phyloP scores from a whole-genome alignment of 2,888 invertebrate species.

The Rhamphomyia laevipes region DNA sequence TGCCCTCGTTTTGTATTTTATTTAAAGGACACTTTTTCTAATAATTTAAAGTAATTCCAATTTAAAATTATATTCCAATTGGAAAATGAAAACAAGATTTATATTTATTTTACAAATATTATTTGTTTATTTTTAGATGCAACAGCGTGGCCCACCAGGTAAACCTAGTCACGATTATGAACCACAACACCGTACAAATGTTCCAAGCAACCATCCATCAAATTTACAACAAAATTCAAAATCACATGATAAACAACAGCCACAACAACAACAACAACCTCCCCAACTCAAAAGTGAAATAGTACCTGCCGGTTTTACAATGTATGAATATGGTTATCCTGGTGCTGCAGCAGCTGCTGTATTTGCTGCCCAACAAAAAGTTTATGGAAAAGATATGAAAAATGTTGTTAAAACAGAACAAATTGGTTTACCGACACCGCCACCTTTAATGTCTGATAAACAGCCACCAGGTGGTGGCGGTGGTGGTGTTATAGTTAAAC shows the following conservation, averaged over 20 bases:
- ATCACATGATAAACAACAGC: constrained; percentile 13
- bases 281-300: constrained; percentile 44
- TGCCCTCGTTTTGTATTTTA: too few species aligned
- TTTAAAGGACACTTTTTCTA: too few species aligned
- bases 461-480: constrained; percentile 39
- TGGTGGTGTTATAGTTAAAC: constrained; percentile 59
- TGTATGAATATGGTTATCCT: constrained; percentile 45
- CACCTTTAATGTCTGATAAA: constrained; percentile 58
- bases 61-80: too few species aligned
- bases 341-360: not conserved
- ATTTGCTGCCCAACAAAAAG: constrained; percentile 3
- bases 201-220: not conserved
- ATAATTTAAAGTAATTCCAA: too few species aligned
- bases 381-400: constrained; percentile 13
- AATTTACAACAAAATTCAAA: constrained; percentile 7
- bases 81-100: not conserved
- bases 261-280: constrained; percentile 16
- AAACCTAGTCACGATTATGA: constrained; percentile 13
- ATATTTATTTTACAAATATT: not conserved
- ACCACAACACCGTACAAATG: constrained; percentile 5
- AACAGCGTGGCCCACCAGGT: constrained; percentile 3
- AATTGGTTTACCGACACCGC: constrained; percentile 45
- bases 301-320: constrained; percentile 45
- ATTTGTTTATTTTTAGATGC: constrained; percentile 7
- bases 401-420: constrained; percentile 9